A percentile compares a stretch with the other conserved stretches of the same genome.
These are phyloP conservation scores for Oryctolagus cuniculus DNA, from an alignment of 2,113 vertebrate genomes.

Conservation along the genomic window mOryCun1.1 NC_091442.1:40802001-40802500, in stretches of 20 bases:
- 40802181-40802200: not conserved
- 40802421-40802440: not conserved
- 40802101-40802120: slow-evolving; percentile 56
- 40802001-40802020: slow-evolving; percentile 51
- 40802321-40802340: not conserved
- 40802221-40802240: not conserved
- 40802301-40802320: not conserved
- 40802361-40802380: not conserved
- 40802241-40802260: not conserved
- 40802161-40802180: slow-evolving; percentile 23
- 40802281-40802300: not conserved
- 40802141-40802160: slow-evolving; percentile 48
- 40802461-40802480: not conserved
- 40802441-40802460: not conserved
- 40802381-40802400: not conserved
- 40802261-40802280: not conserved
- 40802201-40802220: not conserved
- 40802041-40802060: slow-evolving; percentile 38
- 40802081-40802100: slow-evolving; percentile 59
- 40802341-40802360: not conserved
- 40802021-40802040: slow-evolving; percentile 51
- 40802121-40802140: not conserved
- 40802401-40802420: not conserved
- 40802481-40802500: not conserved
- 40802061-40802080: slow-evolving; percentile 13